A percentile compares a stretch with the other conserved stretches of the same genome.
Evolutionary conservation across 2,888 invertebrate genomes (phyloP).

Genomic region (Heterodera filipjevi): DNA sequence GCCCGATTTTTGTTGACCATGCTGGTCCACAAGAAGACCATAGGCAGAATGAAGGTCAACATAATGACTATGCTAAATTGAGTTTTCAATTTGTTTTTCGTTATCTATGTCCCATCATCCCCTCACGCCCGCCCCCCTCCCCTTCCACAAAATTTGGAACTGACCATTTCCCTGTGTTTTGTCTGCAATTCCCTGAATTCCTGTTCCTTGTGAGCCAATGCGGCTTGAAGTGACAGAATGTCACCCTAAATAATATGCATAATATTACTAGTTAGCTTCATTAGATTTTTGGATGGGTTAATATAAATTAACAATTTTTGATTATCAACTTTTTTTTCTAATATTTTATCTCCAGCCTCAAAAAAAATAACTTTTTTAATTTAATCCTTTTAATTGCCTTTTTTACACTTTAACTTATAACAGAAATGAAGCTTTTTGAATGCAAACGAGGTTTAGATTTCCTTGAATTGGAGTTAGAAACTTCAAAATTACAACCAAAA

Average conservation of each 20-base stretch:
- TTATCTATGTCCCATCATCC: too few relatives aligned
- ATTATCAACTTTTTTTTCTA: neutral
- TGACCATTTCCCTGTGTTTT: constrained; percentile 45
- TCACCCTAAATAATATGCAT: constrained; percentile 29
- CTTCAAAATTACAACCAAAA: neutral
- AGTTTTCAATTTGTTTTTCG: neutral
- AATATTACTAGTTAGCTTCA: too few relatives aligned
- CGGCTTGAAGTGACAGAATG: constrained; percentile 22
- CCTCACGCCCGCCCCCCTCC: too few relatives aligned
- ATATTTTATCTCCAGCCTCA: neutral
- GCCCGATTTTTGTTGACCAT: constrained; percentile 32
- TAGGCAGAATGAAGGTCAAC: constrained; percentile 60
- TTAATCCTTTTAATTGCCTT: too few relatives aligned
- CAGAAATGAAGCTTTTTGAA: neutral
- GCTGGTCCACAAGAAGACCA: constrained; percentile 43
- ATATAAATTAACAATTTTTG: neutral
- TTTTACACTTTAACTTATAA: neutral
- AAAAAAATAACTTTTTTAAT: too few relatives aligned
- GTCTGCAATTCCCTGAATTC: constrained; percentile 30
- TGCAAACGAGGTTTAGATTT: neutral
- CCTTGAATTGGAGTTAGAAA: neutral
- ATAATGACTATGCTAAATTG: constrained; percentile 55
- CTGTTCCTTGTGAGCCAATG: constrained; percentile 43
- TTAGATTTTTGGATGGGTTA: too few relatives aligned
- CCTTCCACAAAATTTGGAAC: neutral